phyloP scores from a whole-genome alignment of 2,113 vertebrate genomes.

The Mugil cephalus region DNA sequence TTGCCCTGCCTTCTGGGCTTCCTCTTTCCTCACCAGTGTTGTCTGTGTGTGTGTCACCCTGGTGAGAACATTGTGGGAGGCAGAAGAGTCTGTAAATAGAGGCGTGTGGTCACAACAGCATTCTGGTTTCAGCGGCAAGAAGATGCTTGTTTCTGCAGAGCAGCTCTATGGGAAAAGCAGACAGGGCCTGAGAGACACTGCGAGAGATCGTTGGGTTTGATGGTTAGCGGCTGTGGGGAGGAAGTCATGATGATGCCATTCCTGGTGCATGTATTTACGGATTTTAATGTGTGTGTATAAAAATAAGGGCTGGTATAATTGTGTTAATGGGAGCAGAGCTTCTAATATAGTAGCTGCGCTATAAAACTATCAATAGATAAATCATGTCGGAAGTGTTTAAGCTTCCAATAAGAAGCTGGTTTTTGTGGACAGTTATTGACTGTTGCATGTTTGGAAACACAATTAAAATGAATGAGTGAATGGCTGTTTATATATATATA shows the following conservation, averaged over 20 bases:
- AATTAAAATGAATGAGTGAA: too few species aligned
- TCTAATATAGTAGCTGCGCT: slow-evolving; percentile 13
- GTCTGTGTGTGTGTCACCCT: slow-evolving; percentile 42
- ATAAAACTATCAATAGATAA: slow-evolving; percentile 14
- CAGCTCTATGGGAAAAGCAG: slow-evolving; percentile 52
- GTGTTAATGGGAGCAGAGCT: slow-evolving; percentile 16
- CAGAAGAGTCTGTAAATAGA: slow-evolving; percentile 65
- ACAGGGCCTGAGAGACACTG: slow-evolving; percentile 30
- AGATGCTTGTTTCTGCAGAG: slow-evolving; percentile 44
- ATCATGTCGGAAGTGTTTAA: slow-evolving; percentile 15
- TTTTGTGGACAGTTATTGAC: too few species aligned
- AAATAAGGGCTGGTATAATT: slow-evolving; percentile 41
- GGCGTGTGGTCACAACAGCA: slow-evolving; percentile 39
- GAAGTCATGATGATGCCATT: slow-evolving; percentile 53
- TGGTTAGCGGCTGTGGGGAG: slow-evolving; percentile 56
- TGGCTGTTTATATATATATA: too few species aligned
- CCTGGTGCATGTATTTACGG: slow-evolving; percentile 20
- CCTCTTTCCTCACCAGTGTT: slow-evolving; percentile 55
- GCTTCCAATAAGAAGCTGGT: not conserved
- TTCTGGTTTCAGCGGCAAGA: slow-evolving; percentile 35
- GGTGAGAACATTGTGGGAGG: slow-evolving; percentile 73
- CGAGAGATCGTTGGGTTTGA: slow-evolving; percentile 42
- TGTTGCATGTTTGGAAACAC: too few species aligned
- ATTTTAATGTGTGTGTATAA: slow-evolving; percentile 36
- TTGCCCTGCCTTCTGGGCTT: slow-evolving; percentile 43